phyloP scores from a whole-genome alignment of 1,140 invertebrate species.

The Drosophila baimaii region DNA sequence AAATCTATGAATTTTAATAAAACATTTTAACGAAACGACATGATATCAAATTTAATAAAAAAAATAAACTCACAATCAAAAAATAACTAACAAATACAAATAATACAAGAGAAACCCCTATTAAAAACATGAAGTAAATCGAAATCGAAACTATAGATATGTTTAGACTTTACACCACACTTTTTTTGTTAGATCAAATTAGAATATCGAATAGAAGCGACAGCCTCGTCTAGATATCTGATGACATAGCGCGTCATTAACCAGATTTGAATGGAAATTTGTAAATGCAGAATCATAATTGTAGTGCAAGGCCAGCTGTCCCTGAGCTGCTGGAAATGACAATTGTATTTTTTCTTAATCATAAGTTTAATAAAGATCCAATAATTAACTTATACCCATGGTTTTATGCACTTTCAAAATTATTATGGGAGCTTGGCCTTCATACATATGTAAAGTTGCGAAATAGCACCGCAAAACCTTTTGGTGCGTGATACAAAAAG shows the following conservation, averaged over 20 bases:
- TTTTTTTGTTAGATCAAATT: constrained; percentile 52
- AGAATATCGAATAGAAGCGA: constrained; percentile 22
- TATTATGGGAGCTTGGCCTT: not conserved
- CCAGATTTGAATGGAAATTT: constrained; percentile 24
- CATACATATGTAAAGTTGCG: no score
- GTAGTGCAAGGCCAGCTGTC: constrained; percentile 25
- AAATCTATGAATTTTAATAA: constrained; percentile 43
- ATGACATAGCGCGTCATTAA: constrained; percentile 10
- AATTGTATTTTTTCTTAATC: constrained; percentile 64
- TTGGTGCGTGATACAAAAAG: no score
- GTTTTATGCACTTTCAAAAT: not conserved
- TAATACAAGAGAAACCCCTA: not conserved
- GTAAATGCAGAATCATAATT: constrained; percentile 37
- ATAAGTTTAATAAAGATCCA: constrained; percentile 76
- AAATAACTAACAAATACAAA: not conserved
- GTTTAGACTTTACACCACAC: constrained; percentile 31
- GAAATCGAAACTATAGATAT: constrained; percentile 15
- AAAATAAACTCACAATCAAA: constrained; percentile 1
- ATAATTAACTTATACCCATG: constrained; percentile 53
- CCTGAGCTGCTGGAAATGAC: constrained; percentile 39
- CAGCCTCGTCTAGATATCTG: constrained; percentile 16
- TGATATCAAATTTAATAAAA: constrained; percentile 18
- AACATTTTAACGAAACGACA: constrained; percentile 34
- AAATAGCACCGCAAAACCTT: no score
- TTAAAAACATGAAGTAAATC: not conserved